A percentile compares a stretch with the other conserved stretches of the same genome.
Evolutionary conservation across 2,797 vertebrate species (phyloP).

Genomic region (Microhierax caerulescens): DNA sequence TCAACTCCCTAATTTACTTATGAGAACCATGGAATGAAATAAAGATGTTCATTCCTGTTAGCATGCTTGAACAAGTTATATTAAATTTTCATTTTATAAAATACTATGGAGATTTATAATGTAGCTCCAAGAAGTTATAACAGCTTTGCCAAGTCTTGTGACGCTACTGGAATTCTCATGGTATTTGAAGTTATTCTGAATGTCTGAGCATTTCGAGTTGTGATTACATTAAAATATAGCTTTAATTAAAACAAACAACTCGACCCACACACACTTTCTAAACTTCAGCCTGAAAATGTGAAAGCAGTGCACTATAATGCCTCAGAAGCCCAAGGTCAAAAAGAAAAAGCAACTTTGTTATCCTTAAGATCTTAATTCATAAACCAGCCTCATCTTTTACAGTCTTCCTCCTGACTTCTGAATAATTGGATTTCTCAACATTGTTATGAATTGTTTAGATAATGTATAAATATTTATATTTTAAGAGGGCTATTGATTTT

Average conservation of each 20-base stretch:
- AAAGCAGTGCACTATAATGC: background rate
- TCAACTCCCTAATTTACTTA: background rate
- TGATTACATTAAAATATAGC: background rate
- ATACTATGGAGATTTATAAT: background rate
- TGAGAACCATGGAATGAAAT: background rate
- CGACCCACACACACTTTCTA: background rate
- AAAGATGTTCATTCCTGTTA: background rate
- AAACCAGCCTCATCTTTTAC: background rate
- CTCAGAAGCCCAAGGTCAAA: background rate
- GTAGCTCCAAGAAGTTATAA: background rate
- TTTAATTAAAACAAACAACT: background rate
- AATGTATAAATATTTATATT: background rate
- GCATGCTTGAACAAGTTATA: background rate
- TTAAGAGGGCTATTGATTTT: background rate
- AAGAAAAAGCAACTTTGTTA: background rate
- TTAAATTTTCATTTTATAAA: background rate
- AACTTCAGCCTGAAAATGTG: background rate
- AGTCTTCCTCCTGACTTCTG: background rate
- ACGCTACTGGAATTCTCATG: fast-evolving
- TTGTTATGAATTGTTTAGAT: background rate
- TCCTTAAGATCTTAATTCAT: background rate
- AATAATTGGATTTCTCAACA: background rate
- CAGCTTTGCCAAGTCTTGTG: background rate
- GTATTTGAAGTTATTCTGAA: background rate
- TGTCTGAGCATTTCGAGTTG: background rate